A percentile compares a stretch with the other conserved stretches of the same genome.
These are phyloP conservation scores for Hestina assimilis DNA, from an alignment of 1,140 invertebrate genomes.

Conservation along the genomic window DNA sequence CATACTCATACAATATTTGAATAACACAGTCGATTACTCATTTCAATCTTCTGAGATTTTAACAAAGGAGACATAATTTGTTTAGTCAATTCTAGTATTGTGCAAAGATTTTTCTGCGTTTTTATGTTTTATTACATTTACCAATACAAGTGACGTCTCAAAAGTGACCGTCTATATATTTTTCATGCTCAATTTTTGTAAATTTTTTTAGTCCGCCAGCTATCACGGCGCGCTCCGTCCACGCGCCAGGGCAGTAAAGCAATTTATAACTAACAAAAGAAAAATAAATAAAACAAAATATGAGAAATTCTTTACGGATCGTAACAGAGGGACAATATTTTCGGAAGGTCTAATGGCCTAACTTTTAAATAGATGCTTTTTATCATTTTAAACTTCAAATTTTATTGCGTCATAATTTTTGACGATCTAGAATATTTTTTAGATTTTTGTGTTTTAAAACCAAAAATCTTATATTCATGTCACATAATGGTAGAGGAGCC, in stretches of 20 bases:
- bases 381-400: background rate
- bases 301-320: constrained; percentile 57
- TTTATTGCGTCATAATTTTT: constrained; percentile 20
- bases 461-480: too few species aligned
- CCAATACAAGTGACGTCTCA: background rate
- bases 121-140: background rate
- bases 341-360: constrained; percentile 42
- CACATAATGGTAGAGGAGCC: too few species aligned
- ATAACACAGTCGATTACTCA: too few species aligned
- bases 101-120: background rate
- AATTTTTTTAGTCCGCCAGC: constrained; percentile 24
- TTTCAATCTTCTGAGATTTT: background rate
- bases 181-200: background rate
- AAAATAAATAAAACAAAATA: constrained; percentile 51
- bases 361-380: background rate
- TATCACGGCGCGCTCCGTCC: constrained; percentile 48
- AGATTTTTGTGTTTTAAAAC: too few species aligned
- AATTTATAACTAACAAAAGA: constrained; percentile 51
- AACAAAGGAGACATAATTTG: background rate
- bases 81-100: background rate
- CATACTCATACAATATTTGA: too few species aligned
- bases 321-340: constrained; percentile 51
- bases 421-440: too few species aligned
- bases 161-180: background rate
- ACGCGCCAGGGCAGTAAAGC: constrained; percentile 60